These are phyloP conservation scores for Pygoscelis adeliae DNA, from an alignment of 2,113 vertebrate genomes.

Conservation along the genomic window DNA sequence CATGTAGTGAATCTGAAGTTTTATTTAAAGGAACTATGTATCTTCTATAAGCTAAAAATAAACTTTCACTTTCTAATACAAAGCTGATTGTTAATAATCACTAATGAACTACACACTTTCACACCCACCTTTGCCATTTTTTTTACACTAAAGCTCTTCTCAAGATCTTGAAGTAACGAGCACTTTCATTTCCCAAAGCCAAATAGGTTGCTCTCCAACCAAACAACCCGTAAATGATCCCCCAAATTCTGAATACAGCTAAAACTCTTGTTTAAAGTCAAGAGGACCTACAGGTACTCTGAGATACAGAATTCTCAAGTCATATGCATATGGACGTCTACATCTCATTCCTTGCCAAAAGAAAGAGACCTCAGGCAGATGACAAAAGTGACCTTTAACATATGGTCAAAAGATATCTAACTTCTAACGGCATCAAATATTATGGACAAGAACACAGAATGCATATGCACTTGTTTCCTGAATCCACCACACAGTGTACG, in stretches of 20 bases:
- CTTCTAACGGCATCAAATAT: background rate
- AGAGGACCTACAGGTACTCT: background rate
- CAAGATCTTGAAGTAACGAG: background rate
- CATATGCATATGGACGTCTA: accelerated
- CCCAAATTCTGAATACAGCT: background rate
- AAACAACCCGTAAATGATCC: background rate
- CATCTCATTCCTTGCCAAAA: background rate
- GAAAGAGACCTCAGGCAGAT: background rate
- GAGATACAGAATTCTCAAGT: background rate
- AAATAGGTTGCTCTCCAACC: background rate
- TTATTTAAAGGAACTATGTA: background rate
- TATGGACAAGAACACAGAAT: background rate
- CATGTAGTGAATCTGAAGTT: background rate
- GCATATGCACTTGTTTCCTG: background rate
- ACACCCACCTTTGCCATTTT: background rate
- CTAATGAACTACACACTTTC: background rate
- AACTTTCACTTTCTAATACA: background rate
- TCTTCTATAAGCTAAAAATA: background rate
- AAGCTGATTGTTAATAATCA: background rate
- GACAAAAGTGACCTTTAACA: background rate
- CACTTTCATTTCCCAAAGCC: background rate
- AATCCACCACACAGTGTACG: background rate
- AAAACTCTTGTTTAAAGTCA: background rate
- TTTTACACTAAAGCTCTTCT: background rate
- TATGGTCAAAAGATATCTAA: background rate